phyloP scores from a whole-genome alignment of 2,797 vertebrate genomes.

The Macrochelys suwanniensis region DNA sequence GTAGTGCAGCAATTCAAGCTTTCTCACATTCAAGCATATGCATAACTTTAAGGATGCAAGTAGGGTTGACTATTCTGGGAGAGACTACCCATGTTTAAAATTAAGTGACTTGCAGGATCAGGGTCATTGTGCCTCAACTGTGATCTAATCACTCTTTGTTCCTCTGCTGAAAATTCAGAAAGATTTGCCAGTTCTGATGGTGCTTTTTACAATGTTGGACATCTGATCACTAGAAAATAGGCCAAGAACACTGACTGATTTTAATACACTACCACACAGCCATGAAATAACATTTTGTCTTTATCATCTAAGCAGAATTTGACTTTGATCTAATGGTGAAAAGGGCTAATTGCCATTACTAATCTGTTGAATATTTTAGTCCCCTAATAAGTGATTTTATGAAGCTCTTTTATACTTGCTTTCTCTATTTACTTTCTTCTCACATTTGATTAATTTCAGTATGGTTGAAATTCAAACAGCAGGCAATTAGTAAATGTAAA shows the following conservation, averaged over 20 bases:
- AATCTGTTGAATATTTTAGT: neutral
- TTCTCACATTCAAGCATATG: neutral
- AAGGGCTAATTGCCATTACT: neutral
- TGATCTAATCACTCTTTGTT: neutral
- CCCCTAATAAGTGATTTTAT: neutral
- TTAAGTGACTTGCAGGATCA: neutral
- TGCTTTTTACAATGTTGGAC: neutral
- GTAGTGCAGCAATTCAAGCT: neutral
- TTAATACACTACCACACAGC: neutral
- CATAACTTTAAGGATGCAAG: neutral
- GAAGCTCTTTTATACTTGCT: neutral
- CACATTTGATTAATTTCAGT: neutral
- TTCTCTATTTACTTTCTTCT: neutral
- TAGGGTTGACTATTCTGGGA: neutral
- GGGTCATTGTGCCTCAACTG: neutral
- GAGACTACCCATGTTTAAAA: neutral
- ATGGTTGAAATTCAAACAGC: constrained; percentile 3
- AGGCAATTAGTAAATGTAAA: neutral
- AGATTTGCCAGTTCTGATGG: neutral
- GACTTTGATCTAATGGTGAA: neutral
- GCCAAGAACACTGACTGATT: fast-evolving
- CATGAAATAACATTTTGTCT: neutral
- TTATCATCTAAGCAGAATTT: neutral
- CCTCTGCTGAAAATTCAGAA: neutral
- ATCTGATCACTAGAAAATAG: neutral